Evolutionary conservation across 2,888 invertebrate species (phyloP).

Genomic region (Seira ritae): DNA sequence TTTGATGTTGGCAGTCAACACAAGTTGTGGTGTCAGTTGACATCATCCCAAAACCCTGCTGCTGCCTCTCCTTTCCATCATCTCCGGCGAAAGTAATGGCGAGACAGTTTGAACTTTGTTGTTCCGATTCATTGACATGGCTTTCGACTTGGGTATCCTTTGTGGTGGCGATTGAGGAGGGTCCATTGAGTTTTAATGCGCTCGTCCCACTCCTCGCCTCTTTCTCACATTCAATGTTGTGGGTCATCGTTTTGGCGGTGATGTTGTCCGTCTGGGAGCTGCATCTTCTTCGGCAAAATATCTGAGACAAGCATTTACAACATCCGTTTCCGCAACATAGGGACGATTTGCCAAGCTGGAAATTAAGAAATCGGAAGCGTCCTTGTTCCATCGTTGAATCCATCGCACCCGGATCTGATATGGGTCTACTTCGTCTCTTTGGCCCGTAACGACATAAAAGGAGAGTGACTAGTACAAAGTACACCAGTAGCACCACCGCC

Average conservation of each 20-base stretch:
- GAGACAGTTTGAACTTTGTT: neutral
- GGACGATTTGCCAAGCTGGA: constrained; percentile 27
- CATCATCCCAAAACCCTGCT: neutral
- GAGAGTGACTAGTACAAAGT: constrained; percentile 55
- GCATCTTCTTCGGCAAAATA: constrained; percentile 30
- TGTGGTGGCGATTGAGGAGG: neutral
- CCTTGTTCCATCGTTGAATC: constrained; percentile 42
- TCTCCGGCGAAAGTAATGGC: neutral
- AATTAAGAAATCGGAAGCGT: constrained; percentile 28
- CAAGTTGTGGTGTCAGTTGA: neutral
- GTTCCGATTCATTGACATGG: too few relatives aligned
- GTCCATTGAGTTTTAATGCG: neutral
- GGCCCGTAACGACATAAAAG: constrained; percentile 57
- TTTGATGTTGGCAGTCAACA: neutral
- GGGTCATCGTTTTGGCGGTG: neutral
- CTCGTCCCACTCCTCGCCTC: neutral
- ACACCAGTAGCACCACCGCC: constrained; percentile 57
- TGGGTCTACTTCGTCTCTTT: constrained; percentile 36
- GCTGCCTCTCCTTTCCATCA: neutral
- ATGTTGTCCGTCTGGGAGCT: neutral
- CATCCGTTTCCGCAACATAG: constrained; percentile 28
- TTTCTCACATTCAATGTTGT: neutral
- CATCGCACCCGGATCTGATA: constrained; percentile 25
- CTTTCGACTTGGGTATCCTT: neutral
- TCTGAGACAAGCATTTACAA: neutral